phyloP scores from a whole-genome alignment of 2,113 vertebrate genomes.

The Mesoclemmys tuberculata region DNA sequence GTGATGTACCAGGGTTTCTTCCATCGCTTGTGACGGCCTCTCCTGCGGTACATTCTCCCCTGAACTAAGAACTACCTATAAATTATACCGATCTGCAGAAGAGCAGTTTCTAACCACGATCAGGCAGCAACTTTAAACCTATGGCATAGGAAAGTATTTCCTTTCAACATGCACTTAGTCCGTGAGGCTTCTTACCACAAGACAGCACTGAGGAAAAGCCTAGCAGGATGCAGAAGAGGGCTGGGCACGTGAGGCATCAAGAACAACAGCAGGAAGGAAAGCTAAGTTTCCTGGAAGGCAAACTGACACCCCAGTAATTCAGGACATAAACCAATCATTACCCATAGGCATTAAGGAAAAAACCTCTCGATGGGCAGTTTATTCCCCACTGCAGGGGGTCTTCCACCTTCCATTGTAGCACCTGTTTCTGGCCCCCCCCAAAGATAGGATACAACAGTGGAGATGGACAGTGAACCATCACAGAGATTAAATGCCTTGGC shows the following conservation, averaged over 20 bases:
- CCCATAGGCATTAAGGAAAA: background rate
- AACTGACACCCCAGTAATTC: background rate
- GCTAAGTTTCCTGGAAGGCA: background rate
- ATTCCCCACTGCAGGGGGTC: background rate
- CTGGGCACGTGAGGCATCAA: background rate
- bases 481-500: too few relatives aligned
- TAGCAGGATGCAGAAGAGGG: background rate
- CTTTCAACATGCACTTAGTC: background rate
- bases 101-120: background rate
- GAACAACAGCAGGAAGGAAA: background rate
- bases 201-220: background rate
- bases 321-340: background rate
- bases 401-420: background rate
- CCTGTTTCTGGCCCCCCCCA: background rate
- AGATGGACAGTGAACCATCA: background rate
- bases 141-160: background rate
- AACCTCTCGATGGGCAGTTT: background rate
- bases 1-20: background rate
- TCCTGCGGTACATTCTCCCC: too few relatives aligned
- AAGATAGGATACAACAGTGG: background rate
- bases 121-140: background rate
- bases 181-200: background rate
- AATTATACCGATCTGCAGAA: background rate
- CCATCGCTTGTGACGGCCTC: background rate
- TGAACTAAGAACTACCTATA: too few relatives aligned